A percentile compares a stretch with the other conserved stretches of the same genome.
These are phyloP conservation scores for Erinaceus europaeus DNA, from an alignment of 2,113 vertebrate species.

Conservation along the genomic window DNA sequence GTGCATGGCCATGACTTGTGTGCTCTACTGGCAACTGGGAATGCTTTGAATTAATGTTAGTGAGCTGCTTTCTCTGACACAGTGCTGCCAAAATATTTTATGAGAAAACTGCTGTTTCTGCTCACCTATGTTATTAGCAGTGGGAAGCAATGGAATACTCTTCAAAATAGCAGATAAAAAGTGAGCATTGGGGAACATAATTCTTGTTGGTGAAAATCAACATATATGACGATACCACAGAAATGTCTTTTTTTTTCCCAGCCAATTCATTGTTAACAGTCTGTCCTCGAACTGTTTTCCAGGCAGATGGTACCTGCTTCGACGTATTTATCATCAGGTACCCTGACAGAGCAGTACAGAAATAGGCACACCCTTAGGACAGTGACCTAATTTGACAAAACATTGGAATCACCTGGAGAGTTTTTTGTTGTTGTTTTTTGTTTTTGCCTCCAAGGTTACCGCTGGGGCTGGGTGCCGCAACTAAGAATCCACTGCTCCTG, in stretches of 20 bases:
- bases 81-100: background rate
- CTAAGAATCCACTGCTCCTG: too few relatives aligned
- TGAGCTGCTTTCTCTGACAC: background rate
- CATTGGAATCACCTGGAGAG: background rate
- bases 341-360: background rate
- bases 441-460: too few relatives aligned
- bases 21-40: too few relatives aligned
- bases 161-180: conserved; percentile 6
- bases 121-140: background rate
- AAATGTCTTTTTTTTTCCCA: background rate
- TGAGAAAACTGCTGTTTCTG: background rate
- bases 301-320: background rate
- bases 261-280: background rate
- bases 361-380: background rate
- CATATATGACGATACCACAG: background rate
- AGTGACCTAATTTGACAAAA: background rate
- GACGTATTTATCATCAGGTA: background rate
- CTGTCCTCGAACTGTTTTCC: background rate
- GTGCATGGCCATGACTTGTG: too few relatives aligned
- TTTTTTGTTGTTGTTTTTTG: too few relatives aligned
- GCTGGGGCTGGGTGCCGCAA: too few relatives aligned
- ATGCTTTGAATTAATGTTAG: background rate
- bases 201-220: background rate
- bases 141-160: background rate
- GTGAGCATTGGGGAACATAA: background rate